phyloP scores from a whole-genome alignment of 1,140 invertebrate genomes.

The Anthonomus grandis region DNA sequence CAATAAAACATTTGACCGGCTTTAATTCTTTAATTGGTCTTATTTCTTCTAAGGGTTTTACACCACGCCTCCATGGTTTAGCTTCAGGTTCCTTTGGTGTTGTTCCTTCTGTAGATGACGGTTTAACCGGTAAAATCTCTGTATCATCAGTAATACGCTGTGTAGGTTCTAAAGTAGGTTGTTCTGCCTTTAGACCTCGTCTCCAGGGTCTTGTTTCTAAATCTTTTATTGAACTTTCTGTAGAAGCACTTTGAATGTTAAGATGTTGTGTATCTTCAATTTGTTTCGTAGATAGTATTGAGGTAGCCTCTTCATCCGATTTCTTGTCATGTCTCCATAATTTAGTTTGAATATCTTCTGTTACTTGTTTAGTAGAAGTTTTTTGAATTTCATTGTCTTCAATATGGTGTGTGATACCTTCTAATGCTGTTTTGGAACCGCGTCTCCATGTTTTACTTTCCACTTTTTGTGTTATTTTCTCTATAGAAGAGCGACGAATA shows the following conservation, averaged over 20 bases:
- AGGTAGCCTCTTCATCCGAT: conserved; percentile 30
- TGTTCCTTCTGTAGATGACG: conserved; percentile 37
- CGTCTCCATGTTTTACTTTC: conserved; percentile 44
- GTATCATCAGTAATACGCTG: no score
- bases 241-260: no score
- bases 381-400: conserved; percentile 36
- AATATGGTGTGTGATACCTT: conserved; percentile 10
- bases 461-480: conserved; percentile 51
- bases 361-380: neutral
- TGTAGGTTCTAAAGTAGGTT: neutral
- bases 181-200: conserved; percentile 25
- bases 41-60: conserved; percentile 24
- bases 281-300: neutral
- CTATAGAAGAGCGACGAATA: neutral
- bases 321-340: conserved; percentile 38
- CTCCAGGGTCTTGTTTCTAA: conserved; percentile 38
- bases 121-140: neutral
- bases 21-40: no score
- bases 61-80: conserved; percentile 36
- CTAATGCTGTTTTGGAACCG: conserved; percentile 10
- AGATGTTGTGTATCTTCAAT: no score
- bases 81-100: conserved; percentile 29
- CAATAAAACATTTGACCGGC: conserved; percentile 8
- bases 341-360: conserved; percentile 41
- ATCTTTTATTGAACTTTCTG: no score